phyloP scores from a whole-genome alignment of 2,113 vertebrate genomes.

The Ornithorhynchus anatinus region DNA sequence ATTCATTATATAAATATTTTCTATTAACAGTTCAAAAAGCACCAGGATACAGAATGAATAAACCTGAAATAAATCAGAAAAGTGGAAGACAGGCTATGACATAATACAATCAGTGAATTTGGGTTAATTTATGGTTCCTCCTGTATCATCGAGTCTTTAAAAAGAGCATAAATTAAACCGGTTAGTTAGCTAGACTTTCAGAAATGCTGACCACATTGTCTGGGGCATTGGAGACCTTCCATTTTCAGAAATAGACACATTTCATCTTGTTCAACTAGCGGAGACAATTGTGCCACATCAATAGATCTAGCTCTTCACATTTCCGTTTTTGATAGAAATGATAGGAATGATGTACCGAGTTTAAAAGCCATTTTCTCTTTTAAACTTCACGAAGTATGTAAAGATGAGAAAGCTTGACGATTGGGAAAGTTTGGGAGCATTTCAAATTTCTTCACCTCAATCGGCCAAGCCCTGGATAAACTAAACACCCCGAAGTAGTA shows the following conservation, averaged over 20 bases:
- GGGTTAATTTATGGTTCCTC: slow-evolving; percentile 54
- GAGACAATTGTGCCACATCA: neutral
- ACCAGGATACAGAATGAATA: slow-evolving; percentile 41
- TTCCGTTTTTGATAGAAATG: neutral
- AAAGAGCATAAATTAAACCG: slow-evolving; percentile 46
- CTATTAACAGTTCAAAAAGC: slow-evolving; percentile 32
- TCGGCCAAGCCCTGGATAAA: too few species aligned
- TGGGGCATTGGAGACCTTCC: slow-evolving; percentile 4
- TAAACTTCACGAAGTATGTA: neutral
- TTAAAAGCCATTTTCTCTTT: slow-evolving; percentile 3
- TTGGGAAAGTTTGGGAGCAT: neutral
- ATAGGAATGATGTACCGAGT: neutral
- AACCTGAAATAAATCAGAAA: slow-evolving; percentile 44
- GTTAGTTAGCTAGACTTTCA: slow-evolving; percentile 56
- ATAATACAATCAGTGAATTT: slow-evolving; percentile 34
- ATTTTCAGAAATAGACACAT: slow-evolving; percentile 23
- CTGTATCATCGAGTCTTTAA: slow-evolving; percentile 42
- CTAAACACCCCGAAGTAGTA: too few species aligned
- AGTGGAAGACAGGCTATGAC: slow-evolving; percentile 40
- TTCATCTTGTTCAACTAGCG: slow-evolving; percentile 25
- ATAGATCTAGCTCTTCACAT: neutral
- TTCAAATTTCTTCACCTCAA: neutral
- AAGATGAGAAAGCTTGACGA: neutral
- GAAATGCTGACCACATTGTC: slow-evolving; percentile 44
- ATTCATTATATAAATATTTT: slow-evolving; percentile 38